phyloP scores from a whole-genome alignment of 2,888 invertebrate species.

The Stratiomys singularior region DNA sequence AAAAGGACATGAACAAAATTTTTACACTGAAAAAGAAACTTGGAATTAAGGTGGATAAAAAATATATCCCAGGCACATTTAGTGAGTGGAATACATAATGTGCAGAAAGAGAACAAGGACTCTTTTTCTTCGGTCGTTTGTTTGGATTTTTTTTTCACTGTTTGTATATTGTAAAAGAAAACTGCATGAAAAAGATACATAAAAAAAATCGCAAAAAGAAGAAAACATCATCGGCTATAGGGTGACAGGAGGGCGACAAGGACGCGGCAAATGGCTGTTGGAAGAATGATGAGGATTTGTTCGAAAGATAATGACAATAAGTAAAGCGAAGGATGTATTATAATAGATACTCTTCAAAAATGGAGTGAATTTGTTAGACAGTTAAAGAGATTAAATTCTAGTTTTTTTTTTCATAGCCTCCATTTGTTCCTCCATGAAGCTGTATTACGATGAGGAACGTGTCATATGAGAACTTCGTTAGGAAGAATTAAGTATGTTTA shows the following conservation, averaged over 20 bases:
- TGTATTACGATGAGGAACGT: background rate
- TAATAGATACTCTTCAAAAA: constrained; percentile 7
- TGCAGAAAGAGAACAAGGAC: background rate
- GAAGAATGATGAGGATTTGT: constrained; percentile 43
- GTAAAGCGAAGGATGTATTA: constrained; percentile 19
- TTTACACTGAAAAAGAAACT: constrained; percentile 39
- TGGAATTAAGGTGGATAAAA: constrained; percentile 45
- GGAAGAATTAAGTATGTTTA: background rate
- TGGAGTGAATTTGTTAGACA: constrained; percentile 27
- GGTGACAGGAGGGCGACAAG: background rate
- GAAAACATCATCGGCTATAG: background rate
- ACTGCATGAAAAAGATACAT: background rate
- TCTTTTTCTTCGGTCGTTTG: background rate
- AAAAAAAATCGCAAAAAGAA: background rate
- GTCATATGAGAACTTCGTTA: background rate
- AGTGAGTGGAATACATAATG: constrained; percentile 45
- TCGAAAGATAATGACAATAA: constrained; percentile 43
- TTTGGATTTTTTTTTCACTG: background rate
- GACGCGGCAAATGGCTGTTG: constrained; percentile 33
- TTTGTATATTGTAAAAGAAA: constrained; percentile 1
- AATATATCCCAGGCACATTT: constrained; percentile 40
- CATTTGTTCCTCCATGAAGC: too few species aligned
- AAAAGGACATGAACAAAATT: constrained; percentile 15
- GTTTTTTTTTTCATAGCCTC: constrained; percentile 8
- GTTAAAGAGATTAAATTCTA: constrained; percentile 27